Percentiles rank a stretch among this genome's conserved stretches.
Evolutionary conservation across 2,797 vertebrate species (phyloP).

Genomic region (Graptemys geographica): DNA sequence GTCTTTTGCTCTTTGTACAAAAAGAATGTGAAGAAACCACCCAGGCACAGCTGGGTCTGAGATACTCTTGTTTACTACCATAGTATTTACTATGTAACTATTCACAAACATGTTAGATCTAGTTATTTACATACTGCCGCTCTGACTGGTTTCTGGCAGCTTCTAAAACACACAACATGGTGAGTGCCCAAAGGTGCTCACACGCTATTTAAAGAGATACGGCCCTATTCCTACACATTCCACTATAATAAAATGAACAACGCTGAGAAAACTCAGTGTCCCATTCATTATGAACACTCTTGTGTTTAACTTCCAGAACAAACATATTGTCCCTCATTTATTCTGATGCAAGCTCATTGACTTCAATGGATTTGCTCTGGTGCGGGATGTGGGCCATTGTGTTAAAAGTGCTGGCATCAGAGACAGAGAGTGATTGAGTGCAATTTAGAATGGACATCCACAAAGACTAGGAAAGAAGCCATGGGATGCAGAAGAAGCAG

Average conservation of each 20-base stretch:
- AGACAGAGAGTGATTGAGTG: not conserved
- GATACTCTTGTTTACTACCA: not conserved
- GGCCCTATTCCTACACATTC: rapidly evolving
- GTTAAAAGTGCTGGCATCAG: not conserved
- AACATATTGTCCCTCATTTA: not conserved
- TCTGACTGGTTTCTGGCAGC: not conserved
- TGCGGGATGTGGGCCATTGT: not conserved
- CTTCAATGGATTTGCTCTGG: not conserved
- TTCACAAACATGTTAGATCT: not conserved
- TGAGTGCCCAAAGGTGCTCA: not conserved
- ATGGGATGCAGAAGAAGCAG: not conserved
- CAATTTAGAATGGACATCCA: not conserved
- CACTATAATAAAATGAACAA: not conserved
- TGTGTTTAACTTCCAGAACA: not conserved
- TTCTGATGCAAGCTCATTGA: not conserved
- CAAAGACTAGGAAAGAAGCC: not conserved
- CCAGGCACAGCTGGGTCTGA: not conserved
- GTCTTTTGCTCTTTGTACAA: too few relatives aligned
- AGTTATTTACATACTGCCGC: rapidly evolving
- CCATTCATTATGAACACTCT: rapidly evolving
- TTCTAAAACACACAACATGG: not conserved
- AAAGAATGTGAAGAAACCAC: not conserved
- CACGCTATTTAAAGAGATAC: not conserved
- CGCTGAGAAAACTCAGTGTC: not conserved
- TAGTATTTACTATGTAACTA: not conserved